These are phyloP conservation scores for Ancistrus triradiatus DNA, from an alignment of 2,113 vertebrate species.

Conservation along the genomic window DNA sequence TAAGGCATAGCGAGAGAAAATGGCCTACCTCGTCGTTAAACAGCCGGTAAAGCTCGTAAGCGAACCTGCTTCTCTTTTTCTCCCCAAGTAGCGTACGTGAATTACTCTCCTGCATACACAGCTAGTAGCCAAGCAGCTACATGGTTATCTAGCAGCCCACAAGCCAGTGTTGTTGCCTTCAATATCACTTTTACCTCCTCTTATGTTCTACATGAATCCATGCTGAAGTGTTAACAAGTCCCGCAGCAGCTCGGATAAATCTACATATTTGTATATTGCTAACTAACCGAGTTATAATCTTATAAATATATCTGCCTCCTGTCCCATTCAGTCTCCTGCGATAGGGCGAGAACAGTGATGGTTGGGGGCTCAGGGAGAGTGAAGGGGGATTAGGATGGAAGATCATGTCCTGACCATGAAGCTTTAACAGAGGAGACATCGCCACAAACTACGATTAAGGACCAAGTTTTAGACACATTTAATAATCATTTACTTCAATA, in stretches of 20 bases:
- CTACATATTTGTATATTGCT: conserved; percentile 22
- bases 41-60: neutral
- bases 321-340: conserved; percentile 48
- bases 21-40: conserved; percentile 22
- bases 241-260: neutral
- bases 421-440: too few relatives aligned
- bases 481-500: too few relatives aligned
- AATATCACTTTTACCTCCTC: neutral
- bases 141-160: conserved; percentile 35
- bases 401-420: conserved; percentile 9
- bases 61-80: too few relatives aligned
- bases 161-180: conserved; percentile 30
- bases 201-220: neutral
- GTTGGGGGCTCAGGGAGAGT: conserved; percentile 40
- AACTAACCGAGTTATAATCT: conserved; percentile 41
- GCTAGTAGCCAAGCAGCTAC: conserved; percentile 40
- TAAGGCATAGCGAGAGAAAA: neutral
- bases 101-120: conserved; percentile 9
- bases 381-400: conserved; percentile 41
- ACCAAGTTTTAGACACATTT: too few relatives aligned
- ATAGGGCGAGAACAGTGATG: conserved; percentile 45
- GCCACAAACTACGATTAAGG: too few relatives aligned
- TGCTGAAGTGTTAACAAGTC: conserved; percentile 8
- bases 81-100: conserved; percentile 13
- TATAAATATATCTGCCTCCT: conserved; percentile 50